phyloP scores from a whole-genome alignment of 2,113 vertebrate genomes.

The Silurus glanis region DNA sequence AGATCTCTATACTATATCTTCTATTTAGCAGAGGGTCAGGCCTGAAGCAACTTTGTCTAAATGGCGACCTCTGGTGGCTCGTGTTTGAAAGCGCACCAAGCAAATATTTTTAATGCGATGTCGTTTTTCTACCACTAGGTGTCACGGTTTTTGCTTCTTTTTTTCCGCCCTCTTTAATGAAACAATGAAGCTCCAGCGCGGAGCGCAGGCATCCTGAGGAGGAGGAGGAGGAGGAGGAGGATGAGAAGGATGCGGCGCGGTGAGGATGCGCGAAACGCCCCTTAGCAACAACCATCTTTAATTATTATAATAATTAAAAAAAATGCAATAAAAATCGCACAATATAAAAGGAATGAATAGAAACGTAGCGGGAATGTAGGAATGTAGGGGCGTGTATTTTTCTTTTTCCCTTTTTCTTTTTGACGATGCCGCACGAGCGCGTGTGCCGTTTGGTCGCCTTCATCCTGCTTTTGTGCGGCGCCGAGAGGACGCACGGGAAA shows the following conservation, averaged over 20 bases:
- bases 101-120: not conserved
- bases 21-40: too few species aligned
- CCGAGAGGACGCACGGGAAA: slow-evolving; percentile 32
- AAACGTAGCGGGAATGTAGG: slow-evolving; percentile 51
- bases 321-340: not conserved
- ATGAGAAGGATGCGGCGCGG: slow-evolving; percentile 39
- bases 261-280: slow-evolving; percentile 36
- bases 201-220: not conserved
- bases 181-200: slow-evolving; percentile 30
- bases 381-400: slow-evolving; percentile 60
- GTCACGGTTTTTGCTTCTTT: not conserved
- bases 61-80: slow-evolving; percentile 6
- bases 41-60: too few species aligned
- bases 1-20: too few species aligned
- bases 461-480: slow-evolving; percentile 51
- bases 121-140: not conserved
- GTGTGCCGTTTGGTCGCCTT: slow-evolving; percentile 62
- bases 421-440: slow-evolving; percentile 61
- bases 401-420: not conserved
- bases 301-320: not conserved
- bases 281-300: slow-evolving; percentile 33
- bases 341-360: not conserved
- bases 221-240: slow-evolving; percentile 33
- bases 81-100: not conserved
- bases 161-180: too few species aligned